Conservation (phyloP, 2,888 invertebrate species). For the Labia minor region DNA sequence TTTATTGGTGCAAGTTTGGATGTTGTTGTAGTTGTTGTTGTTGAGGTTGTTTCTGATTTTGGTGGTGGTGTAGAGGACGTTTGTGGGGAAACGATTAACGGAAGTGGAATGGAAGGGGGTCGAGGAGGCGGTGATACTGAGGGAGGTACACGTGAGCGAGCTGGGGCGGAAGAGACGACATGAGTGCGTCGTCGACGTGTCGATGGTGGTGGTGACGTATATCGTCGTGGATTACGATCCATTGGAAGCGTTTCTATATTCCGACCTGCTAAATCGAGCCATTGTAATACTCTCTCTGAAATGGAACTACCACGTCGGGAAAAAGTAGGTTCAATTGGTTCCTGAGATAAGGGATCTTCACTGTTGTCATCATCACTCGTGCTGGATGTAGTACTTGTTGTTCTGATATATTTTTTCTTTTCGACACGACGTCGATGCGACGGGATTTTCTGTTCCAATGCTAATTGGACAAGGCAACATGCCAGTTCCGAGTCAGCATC, state of each 20-base stretch:
- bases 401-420: not conserved
- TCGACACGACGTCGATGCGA: not conserved
- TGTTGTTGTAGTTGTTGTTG: not conserved
- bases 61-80: not conserved
- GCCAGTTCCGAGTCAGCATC: slow-evolving; percentile 4
- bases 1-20: not conserved
- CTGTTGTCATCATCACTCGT: slow-evolving; percentile 15
- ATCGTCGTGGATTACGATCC: not conserved
- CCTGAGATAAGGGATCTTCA: not conserved
- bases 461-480: slow-evolving; percentile 14
- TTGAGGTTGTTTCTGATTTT: not conserved
- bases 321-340: not conserved
- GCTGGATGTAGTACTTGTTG: slow-evolving; percentile 17
- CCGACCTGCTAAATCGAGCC: slow-evolving; percentile 65
- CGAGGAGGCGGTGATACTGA: not conserved
- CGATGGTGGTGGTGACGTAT: not conserved
- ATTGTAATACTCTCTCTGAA: slow-evolving; percentile 64
- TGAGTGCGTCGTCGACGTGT: not conserved
- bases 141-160: slow-evolving; percentile 13
- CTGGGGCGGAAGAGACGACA: not conserved
- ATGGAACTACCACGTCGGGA: not conserved
- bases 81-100: not conserved
- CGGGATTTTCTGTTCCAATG: not conserved
- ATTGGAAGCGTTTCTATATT: slow-evolving; percentile 30
- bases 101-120: not conserved